Base-by-base conservation (phyloP, 2,113 vertebrate genomes). In the Erythrolamprus reginae region DNA sequence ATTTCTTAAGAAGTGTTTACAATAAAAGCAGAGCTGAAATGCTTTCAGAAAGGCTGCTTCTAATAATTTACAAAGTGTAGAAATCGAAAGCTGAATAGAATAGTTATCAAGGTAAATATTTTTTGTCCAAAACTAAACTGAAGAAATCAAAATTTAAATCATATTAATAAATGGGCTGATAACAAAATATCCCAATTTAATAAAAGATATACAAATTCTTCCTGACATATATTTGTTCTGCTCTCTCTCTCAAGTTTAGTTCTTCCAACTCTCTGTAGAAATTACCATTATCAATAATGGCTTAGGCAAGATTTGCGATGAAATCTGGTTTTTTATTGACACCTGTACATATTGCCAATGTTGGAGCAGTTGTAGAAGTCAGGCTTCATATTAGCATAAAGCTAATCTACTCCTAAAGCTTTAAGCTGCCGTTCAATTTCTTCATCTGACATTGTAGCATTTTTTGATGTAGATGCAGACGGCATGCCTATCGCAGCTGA, bases 391-490 rank as follows among this genome's bases (percentile, higher is more conserved):
- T 0, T 28, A 91, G 82, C 85, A 24, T 42, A 87, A 4, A 42
- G 70, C 96, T 98, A 99, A 97, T 99, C 98, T 92, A 99, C 98
- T 92, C 98, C 99, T 94, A 99, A 94, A 51, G 99, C 99, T 96
- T 98, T 98, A 89, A 99, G 98, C 94, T 99, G 99, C 90, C 98
- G 97, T 96, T 99, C 99, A 55, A 99, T 99, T 96, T 99, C 99
- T 86, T 99, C 99, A 89, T 99, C 99, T 0, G 99, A 99, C 93
- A 99, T 98, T 38, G 97, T 98, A 92, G 96, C 65, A 53, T 96
- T 88, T 94, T 98, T 98, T 77, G 98, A 97, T 77, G 98, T 96
- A 10, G 98, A 97, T 8, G 98, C 97, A 42, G 97, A 96, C 0
- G 99, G 99, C 89, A 98, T 93, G 77, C 96, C 97, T 96, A 97